A percentile compares a stretch with the other conserved stretches of the same genome.
These are phyloP conservation scores for Dendrophyllia cribrosa DNA, from an alignment of 64 coral and sea anemone species.

Conservation along the genomic window DNA sequence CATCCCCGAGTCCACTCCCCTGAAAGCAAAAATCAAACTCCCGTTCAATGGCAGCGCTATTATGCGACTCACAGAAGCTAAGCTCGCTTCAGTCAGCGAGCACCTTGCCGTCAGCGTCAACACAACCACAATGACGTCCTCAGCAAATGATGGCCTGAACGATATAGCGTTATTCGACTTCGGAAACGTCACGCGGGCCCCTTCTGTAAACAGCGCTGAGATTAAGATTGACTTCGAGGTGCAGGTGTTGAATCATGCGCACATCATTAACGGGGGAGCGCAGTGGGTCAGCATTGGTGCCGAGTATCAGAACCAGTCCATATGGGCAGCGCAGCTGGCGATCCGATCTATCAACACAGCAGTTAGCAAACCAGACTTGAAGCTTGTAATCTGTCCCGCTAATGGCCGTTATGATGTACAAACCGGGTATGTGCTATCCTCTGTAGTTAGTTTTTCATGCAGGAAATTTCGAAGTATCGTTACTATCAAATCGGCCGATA, in stretches of 20 bases:
- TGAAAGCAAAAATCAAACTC: constrained; percentile 54
- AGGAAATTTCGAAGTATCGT: no score
- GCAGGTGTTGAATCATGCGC: constrained; percentile 64
- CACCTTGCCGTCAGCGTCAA: constrained; percentile 25
- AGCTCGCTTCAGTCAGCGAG: constrained; percentile 2
- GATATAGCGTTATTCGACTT: constrained; percentile 69
- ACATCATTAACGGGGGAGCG: constrained; percentile 43
- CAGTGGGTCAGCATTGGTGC: constrained; percentile 78
- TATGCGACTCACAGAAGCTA: constrained; percentile 53
- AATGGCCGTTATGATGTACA: not conserved
- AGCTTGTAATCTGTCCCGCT: not conserved
- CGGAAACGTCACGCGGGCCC: constrained; percentile 45
- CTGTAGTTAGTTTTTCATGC: not conserved
- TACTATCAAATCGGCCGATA: no score
- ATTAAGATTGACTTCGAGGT: constrained; percentile 69
- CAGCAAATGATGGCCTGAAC: constrained; percentile 48
- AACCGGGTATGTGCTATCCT: constrained; percentile 7
- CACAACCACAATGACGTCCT: constrained; percentile 40
- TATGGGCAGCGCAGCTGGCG: constrained; percentile 72
- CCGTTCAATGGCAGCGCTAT: constrained; percentile 46
- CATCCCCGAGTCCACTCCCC: constrained; percentile 57
- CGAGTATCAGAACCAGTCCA: constrained; percentile 69
- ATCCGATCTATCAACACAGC: constrained; percentile 33
- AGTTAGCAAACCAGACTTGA: constrained; percentile 54
- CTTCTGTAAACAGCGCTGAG: constrained; percentile 2